phyloP scores from a whole-genome alignment of 2,888 invertebrate genomes.

The Digitonthophagus gazella region DNA sequence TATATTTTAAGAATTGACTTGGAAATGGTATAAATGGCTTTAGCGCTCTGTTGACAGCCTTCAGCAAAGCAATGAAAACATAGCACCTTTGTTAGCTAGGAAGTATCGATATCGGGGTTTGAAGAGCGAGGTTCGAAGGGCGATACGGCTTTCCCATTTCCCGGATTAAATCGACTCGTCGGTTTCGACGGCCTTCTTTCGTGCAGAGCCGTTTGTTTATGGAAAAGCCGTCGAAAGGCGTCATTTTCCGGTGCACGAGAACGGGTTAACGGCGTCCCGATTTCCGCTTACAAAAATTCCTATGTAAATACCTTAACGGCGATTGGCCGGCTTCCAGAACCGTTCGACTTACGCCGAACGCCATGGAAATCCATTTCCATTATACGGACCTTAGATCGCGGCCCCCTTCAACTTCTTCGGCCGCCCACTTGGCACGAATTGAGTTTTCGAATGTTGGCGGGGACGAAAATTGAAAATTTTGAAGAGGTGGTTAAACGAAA shows the following conservation, averaged over 20 bases:
- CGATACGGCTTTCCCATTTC: background rate
- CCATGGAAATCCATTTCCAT: constrained; percentile 45
- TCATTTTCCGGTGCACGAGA: constrained; percentile 12
- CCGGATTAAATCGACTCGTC: constrained; percentile 10
- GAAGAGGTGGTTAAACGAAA: background rate
- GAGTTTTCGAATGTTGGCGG: constrained; percentile 43
- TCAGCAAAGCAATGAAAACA: constrained; percentile 2
- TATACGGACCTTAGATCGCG: constrained; percentile 39
- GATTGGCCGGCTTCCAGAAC: constrained; percentile 37
- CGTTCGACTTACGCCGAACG: constrained; percentile 29
- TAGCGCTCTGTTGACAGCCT: background rate
- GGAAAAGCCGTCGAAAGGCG: constrained; percentile 4
- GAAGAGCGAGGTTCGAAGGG: background rate
- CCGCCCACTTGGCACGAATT: constrained; percentile 45
- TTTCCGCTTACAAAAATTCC: constrained; percentile 22
- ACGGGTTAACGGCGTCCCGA: constrained; percentile 18
- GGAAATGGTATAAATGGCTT: background rate
- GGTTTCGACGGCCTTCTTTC: background rate
- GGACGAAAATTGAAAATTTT: background rate
- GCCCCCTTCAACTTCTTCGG: background rate
- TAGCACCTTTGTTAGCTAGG: background rate
- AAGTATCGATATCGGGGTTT: constrained; percentile 1
- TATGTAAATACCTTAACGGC: constrained; percentile 32
- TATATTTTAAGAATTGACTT: background rate
- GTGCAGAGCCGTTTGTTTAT: constrained; percentile 7